Evolutionary conservation across 2,113 vertebrate species (phyloP).

Genomic region (Pimephales promelas): DNA sequence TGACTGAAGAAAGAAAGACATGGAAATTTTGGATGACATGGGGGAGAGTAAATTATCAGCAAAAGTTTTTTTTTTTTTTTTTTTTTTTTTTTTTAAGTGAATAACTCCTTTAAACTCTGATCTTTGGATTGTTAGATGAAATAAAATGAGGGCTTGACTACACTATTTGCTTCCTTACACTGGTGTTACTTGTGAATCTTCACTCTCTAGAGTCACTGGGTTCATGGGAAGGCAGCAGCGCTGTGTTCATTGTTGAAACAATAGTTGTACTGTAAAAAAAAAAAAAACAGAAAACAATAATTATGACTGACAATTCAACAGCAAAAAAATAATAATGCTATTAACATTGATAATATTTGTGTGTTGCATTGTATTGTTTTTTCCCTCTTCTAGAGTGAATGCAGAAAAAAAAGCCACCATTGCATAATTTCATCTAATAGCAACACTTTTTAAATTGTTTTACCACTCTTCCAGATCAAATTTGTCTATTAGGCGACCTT

Average conservation of each 20-base stretch:
- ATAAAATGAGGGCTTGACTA: neutral
- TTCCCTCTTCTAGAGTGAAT: neutral
- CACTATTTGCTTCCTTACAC: neutral
- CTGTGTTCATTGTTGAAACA: conserved; percentile 37
- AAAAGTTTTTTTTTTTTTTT: too few species aligned
- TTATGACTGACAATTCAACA: neutral
- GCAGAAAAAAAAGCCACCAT: neutral
- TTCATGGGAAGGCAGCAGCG: conserved; percentile 7
- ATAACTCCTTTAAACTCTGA: too few species aligned
- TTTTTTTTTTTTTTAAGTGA: too few species aligned
- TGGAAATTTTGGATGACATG: too few species aligned
- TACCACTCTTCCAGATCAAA: neutral
- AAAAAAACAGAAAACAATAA: neutral
- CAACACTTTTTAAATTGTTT: neutral
- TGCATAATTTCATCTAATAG: neutral
- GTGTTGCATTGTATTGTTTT: neutral
- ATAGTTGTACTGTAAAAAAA: conserved; percentile 43
- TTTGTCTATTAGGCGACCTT: too few species aligned
- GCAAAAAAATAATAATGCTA: neutral
- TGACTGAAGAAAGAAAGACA: too few species aligned
- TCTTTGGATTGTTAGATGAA: neutral
- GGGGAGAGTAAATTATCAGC: too few species aligned
- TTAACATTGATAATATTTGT: neutral
- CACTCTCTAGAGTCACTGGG: neutral
- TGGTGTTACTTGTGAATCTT: neutral